Evolutionary conservation across 2,797 vertebrate species (phyloP).

Genomic region (Neopelma chrysocephalum): DNA sequence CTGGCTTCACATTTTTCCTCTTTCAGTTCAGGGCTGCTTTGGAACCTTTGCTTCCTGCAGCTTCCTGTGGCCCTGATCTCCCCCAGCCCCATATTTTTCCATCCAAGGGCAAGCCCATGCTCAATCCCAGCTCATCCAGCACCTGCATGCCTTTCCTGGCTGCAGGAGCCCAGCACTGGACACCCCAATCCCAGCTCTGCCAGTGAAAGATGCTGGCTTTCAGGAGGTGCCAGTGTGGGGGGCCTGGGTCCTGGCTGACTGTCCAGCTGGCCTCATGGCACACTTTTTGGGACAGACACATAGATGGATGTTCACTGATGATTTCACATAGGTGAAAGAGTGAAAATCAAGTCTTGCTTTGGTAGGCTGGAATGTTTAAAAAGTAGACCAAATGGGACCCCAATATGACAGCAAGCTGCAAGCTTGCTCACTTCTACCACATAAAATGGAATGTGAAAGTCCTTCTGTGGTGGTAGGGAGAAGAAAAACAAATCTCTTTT

Average conservation of each 20-base stretch:
- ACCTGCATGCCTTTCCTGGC: accelerated
- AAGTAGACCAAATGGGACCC: neutral
- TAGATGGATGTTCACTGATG: accelerated
- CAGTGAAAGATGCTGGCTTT: neutral
- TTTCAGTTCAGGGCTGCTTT: neutral
- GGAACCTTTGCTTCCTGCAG: neutral
- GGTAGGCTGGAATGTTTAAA: neutral
- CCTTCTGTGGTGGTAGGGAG: neutral
- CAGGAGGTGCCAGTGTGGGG: neutral
- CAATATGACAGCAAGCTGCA: neutral
- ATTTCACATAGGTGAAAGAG: neutral
- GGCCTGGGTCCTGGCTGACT: accelerated
- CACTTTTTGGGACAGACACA: accelerated
- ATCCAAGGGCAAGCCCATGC: accelerated
- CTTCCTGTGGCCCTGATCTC: neutral
- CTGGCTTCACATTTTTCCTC: neutral
- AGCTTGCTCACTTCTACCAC: neutral
- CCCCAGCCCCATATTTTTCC: neutral
- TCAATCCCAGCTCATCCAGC: neutral
- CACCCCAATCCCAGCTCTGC: neutral
- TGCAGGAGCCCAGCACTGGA: accelerated
- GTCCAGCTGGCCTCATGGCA: too few species aligned
- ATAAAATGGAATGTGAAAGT: neutral
- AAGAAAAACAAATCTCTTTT: neutral
- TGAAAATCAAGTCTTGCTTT: neutral